A percentile compares a stretch with the other conserved stretches of the same genome.
These are phyloP conservation scores for Timema cristinae DNA, from an alignment of 2,888 invertebrate genomes.

Conservation along the genomic window DNA sequence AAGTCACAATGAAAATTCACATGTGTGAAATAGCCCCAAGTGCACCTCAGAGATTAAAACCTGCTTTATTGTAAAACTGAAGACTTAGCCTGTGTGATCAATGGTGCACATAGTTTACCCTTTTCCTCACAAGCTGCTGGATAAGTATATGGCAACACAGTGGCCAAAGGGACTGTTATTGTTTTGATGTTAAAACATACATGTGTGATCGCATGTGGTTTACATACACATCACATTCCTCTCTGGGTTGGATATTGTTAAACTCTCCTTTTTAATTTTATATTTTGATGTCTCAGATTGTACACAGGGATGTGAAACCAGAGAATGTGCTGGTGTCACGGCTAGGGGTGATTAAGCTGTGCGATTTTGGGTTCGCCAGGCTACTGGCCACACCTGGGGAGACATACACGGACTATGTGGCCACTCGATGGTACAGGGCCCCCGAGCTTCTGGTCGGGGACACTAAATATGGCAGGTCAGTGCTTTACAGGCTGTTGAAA, in stretches of 20 bases:
- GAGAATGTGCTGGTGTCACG: slow-evolving; percentile 82
- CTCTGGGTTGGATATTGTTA: not conserved
- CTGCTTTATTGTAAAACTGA: too few relatives aligned
- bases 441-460: slow-evolving; percentile 83
- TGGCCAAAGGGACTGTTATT: too few relatives aligned
- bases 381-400: slow-evolving; percentile 66
- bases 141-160: too few relatives aligned
- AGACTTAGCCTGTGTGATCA: too few relatives aligned
- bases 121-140: too few relatives aligned
- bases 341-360: slow-evolving; percentile 79
- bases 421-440: slow-evolving; percentile 85
- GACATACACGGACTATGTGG: slow-evolving; percentile 84
- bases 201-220: not conserved
- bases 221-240: too few relatives aligned
- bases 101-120: too few relatives aligned
- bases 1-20: too few relatives aligned
- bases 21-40: too few relatives aligned
- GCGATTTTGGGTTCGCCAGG: slow-evolving; percentile 86
- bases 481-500: too few relatives aligned
- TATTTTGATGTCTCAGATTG: slow-evolving; percentile 53
- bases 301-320: slow-evolving; percentile 86
- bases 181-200: not conserved
- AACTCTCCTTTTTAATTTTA: not conserved
- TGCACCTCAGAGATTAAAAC: too few relatives aligned
- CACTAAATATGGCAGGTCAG: slow-evolving; percentile 55